A percentile compares a stretch with the other conserved stretches of the same genome.
Conservation (phyloP, 2,113 vertebrate genomes). For the Erythrocercus mccallii region DNA sequence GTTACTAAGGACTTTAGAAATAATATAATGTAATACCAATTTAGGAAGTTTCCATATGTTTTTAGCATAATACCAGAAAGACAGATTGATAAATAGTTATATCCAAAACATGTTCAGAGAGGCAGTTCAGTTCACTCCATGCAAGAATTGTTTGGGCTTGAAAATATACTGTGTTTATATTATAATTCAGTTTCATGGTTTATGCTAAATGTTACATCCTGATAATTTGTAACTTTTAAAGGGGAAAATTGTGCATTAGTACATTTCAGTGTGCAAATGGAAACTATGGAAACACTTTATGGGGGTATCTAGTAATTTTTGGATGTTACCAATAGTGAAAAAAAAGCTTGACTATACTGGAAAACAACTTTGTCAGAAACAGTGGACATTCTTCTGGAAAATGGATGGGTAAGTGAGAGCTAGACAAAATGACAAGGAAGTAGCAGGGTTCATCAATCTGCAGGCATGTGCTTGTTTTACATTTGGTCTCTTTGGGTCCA, state of each 20-base stretch:
- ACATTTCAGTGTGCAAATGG: background rate
- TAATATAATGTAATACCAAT: background rate
- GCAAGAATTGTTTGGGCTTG: background rate
- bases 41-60: background rate
- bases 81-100: background rate
- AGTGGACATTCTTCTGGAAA: background rate
- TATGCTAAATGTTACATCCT: background rate
- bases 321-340: background rate
- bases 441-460: background rate
- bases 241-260: background rate
- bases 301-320: background rate
- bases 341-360: background rate
- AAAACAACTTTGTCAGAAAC: background rate
- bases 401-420: fast-evolving
- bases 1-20: background rate
- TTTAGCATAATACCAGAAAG: background rate
- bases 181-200: background rate
- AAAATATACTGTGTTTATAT: background rate
- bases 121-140: background rate
- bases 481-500: background rate
- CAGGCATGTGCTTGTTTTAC: background rate
- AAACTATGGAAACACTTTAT: background rate
- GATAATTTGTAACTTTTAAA: background rate
- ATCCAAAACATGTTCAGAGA: background rate
- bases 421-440: background rate